Evolutionary conservation across 1,140 invertebrate species (phyloP).

Genomic region (Drosophila repleta): DNA sequence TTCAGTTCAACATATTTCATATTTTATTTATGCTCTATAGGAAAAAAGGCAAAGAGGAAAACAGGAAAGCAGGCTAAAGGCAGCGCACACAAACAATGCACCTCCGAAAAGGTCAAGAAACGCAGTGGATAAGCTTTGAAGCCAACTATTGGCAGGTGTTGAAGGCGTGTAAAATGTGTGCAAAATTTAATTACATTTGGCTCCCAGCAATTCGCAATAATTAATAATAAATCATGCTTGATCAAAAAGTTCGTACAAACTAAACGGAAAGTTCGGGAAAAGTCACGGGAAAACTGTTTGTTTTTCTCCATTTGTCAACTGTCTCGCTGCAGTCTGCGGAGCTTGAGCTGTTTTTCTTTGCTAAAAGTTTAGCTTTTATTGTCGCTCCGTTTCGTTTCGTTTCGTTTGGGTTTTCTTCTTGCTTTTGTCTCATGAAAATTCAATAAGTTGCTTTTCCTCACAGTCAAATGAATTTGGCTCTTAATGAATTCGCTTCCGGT

Average conservation of each 20-base stretch:
- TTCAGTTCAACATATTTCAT: constrained; percentile 27
- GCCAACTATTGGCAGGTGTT: neutral
- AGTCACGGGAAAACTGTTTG: neutral
- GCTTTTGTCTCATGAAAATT: constrained; percentile 68
- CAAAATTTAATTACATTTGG: constrained; percentile 1
- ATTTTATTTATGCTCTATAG: constrained; percentile 18
- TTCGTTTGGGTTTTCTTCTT: too few species aligned
- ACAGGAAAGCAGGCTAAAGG: neutral
- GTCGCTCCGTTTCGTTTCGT: constrained; percentile 7
- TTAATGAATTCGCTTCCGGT: constrained; percentile 33
- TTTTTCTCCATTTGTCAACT: constrained; percentile 3
- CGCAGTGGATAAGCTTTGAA: neutral
- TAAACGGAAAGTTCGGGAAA: constrained; percentile 6
- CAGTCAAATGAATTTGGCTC: constrained; percentile 58
- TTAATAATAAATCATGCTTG: neutral
- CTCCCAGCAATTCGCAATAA: neutral
- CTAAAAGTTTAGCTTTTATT: constrained; percentile 13
- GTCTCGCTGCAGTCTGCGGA: constrained; percentile 11
- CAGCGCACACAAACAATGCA: neutral
- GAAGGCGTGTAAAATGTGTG: neutral
- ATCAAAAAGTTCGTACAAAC: neutral
- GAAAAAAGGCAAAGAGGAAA: constrained; percentile 4
- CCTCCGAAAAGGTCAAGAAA: constrained; percentile 8
- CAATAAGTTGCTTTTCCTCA: constrained; percentile 57
- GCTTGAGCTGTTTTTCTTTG: neutral